phyloP scores from a whole-genome alignment of 2,888 invertebrate species.

The Phengaris alcon region DNA sequence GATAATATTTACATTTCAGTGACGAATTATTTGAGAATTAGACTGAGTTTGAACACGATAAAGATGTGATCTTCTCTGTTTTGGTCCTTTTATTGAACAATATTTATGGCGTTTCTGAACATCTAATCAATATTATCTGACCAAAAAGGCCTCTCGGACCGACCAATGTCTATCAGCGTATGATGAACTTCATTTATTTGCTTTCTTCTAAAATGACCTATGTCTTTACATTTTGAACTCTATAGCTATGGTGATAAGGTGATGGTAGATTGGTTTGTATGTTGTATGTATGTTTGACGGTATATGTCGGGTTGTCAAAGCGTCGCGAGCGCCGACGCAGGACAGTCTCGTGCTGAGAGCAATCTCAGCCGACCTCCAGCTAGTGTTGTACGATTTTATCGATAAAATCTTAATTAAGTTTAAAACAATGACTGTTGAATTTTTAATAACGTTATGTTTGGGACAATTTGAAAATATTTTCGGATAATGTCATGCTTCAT shows the following conservation, averaged over 20 bases:
- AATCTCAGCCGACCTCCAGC: conserved; percentile 69
- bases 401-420: conserved; percentile 33
- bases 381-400: conserved; percentile 51
- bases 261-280: conserved; percentile 35
- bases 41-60: background rate
- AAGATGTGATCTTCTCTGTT: background rate
- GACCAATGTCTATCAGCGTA: conserved; percentile 74
- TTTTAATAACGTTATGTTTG: background rate
- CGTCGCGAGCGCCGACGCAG: conserved; percentile 77
- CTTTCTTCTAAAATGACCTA: conserved; percentile 37
- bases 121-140: conserved; percentile 74
- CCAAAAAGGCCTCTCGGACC: conserved; percentile 60
- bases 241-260: conserved; percentile 41
- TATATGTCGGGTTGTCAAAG: conserved; percentile 76
- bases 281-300: conserved; percentile 39
- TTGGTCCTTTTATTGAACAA: conserved; percentile 23
- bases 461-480: background rate
- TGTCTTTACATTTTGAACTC: conserved; percentile 40
- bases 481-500: background rate
- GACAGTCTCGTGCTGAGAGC: conserved; percentile 79
- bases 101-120: conserved; percentile 40
- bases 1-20: background rate
- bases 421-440: conserved; percentile 9
- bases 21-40: no score
- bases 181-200: conserved; percentile 51